Evolutionary conservation across 2,888 invertebrate genomes (phyloP).

Genomic region (Laspeyria flexula): DNA sequence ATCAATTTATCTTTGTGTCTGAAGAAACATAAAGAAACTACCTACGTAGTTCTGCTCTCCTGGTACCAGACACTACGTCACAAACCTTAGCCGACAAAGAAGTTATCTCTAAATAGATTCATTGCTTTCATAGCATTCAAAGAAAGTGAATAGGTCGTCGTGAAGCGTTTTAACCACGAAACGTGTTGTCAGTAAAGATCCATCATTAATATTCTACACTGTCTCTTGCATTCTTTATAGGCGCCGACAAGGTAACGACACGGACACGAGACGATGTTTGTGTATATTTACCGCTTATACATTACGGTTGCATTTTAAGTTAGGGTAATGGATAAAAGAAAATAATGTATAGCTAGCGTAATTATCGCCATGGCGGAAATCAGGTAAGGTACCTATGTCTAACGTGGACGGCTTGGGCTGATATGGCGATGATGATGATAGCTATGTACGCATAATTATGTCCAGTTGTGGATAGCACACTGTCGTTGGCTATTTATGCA

Average conservation of each 20-base stretch:
- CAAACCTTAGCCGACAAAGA: constrained; percentile 10
- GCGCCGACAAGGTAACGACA: constrained; percentile 1
- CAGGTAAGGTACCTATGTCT: no score
- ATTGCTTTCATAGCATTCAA: constrained; percentile 10
- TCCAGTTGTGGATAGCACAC: no score
- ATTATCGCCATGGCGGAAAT: no score
- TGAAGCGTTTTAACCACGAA: constrained; percentile 5
- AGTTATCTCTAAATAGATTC: constrained; percentile 7
- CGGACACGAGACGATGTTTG: constrained; percentile 1
- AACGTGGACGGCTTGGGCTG: no score
- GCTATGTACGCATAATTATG: no score
- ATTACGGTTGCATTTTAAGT: no score
- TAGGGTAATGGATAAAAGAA: no score
- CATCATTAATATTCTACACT: constrained; percentile 11
- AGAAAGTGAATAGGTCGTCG: constrained; percentile 13
- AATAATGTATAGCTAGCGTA: no score
- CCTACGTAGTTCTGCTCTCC: not conserved
- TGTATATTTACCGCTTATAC: not conserved
- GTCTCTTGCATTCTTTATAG: constrained; percentile 5
- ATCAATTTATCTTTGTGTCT: no score
- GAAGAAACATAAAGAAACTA: no score
- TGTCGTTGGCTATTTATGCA: no score
- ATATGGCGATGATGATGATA: no score
- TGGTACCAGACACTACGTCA: constrained; percentile 1
- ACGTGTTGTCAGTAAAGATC: constrained; percentile 5